Evolutionary conservation across 2,797 vertebrate genomes (phyloP).

Genomic region (Neosilurus hyrtlii): DNA sequence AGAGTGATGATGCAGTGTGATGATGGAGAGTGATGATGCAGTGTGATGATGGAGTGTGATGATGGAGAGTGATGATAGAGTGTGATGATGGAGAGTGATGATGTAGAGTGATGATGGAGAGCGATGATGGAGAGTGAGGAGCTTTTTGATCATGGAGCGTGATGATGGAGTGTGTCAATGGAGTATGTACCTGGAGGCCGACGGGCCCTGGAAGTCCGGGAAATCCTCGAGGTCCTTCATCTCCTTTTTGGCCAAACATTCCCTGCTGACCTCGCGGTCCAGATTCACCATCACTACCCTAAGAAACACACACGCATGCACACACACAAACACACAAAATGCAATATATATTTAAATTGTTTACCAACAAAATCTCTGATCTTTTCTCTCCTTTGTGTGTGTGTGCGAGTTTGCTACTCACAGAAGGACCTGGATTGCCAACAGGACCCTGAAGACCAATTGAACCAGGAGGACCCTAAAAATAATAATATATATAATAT

Average conservation of each 20-base stretch:
- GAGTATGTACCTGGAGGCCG: constrained; percentile 85
- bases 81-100: too few relatives aligned
- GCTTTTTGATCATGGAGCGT: too few relatives aligned
- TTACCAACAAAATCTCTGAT: not conserved
- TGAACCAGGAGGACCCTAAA: constrained; percentile 90
- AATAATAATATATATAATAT: constrained; percentile 42
- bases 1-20: too few relatives aligned
- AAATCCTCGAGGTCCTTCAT: constrained; percentile 94
- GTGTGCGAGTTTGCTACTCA: constrained; percentile 72
- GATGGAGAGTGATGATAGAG: too few relatives aligned
- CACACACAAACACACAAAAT: not conserved
- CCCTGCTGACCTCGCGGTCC: constrained; percentile 97
- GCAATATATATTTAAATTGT: not conserved
- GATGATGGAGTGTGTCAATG: too few relatives aligned
- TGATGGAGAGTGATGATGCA: too few relatives aligned
- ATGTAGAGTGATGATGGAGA: too few relatives aligned
- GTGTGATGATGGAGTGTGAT: too few relatives aligned
- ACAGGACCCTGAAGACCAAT: constrained; percentile 91
- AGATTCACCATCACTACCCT: constrained; percentile 94
- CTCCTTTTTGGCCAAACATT: constrained; percentile 98
- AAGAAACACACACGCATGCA: constrained; percentile 23
- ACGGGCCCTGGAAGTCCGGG: constrained; percentile 94
- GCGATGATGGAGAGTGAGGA: not conserved
- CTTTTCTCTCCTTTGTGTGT: not conserved
- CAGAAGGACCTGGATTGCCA: constrained; percentile 94